Conservation (phyloP, 2,888 invertebrate species). For the Syrphus vitripennis region DNA sequence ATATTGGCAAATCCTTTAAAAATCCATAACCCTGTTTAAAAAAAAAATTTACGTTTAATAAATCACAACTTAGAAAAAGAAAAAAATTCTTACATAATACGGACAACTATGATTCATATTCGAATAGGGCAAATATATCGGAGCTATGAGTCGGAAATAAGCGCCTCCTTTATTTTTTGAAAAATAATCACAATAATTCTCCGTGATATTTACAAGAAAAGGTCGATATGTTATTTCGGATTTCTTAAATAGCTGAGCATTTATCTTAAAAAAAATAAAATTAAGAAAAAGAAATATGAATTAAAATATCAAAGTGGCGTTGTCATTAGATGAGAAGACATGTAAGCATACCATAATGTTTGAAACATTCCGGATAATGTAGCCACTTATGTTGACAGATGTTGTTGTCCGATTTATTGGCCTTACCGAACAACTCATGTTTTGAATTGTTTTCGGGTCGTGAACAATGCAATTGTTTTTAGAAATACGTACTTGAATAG, state of each 20-base stretch:
- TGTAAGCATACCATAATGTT: slow-evolving; percentile 17
- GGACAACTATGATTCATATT: slow-evolving; percentile 50
- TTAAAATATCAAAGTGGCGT: too few species aligned
- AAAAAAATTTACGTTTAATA: neutral
- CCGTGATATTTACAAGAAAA: slow-evolving; percentile 2
- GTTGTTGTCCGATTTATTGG: slow-evolving; percentile 24
- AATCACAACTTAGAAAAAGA: too few species aligned
- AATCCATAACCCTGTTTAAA: neutral
- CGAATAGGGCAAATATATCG: slow-evolving; percentile 11
- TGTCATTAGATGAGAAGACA: too few species aligned
- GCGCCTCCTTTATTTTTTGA: slow-evolving; percentile 4
- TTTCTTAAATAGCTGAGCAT: slow-evolving; percentile 15
- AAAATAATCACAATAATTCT: slow-evolving; percentile 31
- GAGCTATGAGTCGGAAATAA: neutral
- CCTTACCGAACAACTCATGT: slow-evolving; percentile 2
- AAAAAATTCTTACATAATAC: slow-evolving; percentile 11
- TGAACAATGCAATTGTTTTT: slow-evolving; percentile 4
- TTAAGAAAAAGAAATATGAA: too few species aligned
- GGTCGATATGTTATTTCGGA: neutral
- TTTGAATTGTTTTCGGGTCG: neutral
- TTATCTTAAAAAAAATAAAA: neutral
- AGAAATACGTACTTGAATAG: neutral
- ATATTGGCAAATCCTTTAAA: slow-evolving; percentile 4
- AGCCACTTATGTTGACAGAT: slow-evolving; percentile 4
- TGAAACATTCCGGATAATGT: neutral